These are phyloP conservation scores for Eupeodes luniger DNA, from an alignment of 2,888 invertebrate genomes.

Conservation along the genomic window DNA sequence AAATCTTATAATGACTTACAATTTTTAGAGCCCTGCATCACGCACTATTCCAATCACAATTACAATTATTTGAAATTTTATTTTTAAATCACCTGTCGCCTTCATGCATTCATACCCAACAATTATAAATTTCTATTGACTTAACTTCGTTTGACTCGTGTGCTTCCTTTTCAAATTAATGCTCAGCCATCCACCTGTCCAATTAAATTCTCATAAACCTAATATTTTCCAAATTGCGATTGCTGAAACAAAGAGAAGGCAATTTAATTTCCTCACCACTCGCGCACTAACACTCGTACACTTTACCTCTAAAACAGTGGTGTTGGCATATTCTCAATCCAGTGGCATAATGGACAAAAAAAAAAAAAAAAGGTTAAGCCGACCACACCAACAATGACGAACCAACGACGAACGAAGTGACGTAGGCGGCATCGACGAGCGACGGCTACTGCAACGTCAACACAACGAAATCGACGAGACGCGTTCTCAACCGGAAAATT, in stretches of 20 bases:
- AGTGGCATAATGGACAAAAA: constrained; percentile 22
- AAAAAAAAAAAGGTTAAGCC: constrained; percentile 44
- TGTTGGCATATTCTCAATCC: constrained; percentile 35
- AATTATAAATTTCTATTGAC: constrained; percentile 30
- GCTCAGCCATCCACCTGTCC: constrained; percentile 64
- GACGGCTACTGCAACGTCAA: background rate
- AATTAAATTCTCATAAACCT: constrained; percentile 68
- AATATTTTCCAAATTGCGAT: constrained; percentile 28
- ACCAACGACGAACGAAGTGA: no score
- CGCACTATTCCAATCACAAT: background rate
- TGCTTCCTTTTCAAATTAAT: constrained; percentile 49
- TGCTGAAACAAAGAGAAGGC: constrained; percentile 48
- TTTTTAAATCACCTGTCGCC: constrained; percentile 28
- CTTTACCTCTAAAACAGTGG: background rate
- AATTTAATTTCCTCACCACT: constrained; percentile 53
- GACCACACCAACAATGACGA: background rate
- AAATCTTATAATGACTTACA: background rate
- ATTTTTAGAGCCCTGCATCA: background rate
- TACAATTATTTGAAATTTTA: background rate
- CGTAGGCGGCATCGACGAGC: background rate
- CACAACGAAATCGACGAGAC: background rate
- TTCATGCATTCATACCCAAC: constrained; percentile 7
- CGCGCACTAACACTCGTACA: background rate
- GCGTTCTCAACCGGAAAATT: constrained; percentile 69
- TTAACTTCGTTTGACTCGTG: constrained; percentile 54